Base-by-base conservation (phyloP, 2,888 invertebrate species). In the Nebria brevicollis region DNA sequence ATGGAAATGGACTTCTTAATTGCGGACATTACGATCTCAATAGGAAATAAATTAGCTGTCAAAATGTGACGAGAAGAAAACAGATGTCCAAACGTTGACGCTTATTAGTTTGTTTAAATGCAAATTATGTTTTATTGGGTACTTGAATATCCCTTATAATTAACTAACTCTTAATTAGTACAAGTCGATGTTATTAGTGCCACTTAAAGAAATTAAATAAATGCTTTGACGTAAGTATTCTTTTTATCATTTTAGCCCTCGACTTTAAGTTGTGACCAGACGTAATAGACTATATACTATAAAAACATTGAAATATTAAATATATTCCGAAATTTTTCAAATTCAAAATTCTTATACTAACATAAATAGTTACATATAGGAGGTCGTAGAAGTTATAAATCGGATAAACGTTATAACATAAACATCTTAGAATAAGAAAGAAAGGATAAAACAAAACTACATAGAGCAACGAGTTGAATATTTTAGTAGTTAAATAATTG, bases 1-100 rank as follows among this genome's bases (percentile, higher is more conserved):
- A 73, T 78, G 78, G 72, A 77, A 77, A 77, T 77, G 64, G 78
- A 78, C 65, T 78, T 73, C 66, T 72, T 72, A 78, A 73, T 73
- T 78, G 78, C 72, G 73, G 77, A 70, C 26, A 54, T 54, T 54
- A 26, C 15, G 72, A 75, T 8, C 43, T 70, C 75, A 75, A 80
- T 80, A 79, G 80, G 80, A 80, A 80, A 80, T 80, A 75, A 80
- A 80, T 80, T 80, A 80, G 72, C 80, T 80, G 80, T 80, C 80
- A 80, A 64, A 70, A 41, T 41, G 41, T 75, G 75, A 79, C 75
- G 74, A 15, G 70, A 26, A 11, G 54, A 72, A 34, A 75, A 80
- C 72, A 80, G 80, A 75, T 80, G 80, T 73, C 20, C 68, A 15
- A 15, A 20, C 65, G 15, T 73, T 73, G 8, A 73, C 66, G 70